These are phyloP conservation scores for Rhynchomys soricoides DNA, from an alignment of 2,113 vertebrate genomes.

Conservation along the genomic window DNA sequence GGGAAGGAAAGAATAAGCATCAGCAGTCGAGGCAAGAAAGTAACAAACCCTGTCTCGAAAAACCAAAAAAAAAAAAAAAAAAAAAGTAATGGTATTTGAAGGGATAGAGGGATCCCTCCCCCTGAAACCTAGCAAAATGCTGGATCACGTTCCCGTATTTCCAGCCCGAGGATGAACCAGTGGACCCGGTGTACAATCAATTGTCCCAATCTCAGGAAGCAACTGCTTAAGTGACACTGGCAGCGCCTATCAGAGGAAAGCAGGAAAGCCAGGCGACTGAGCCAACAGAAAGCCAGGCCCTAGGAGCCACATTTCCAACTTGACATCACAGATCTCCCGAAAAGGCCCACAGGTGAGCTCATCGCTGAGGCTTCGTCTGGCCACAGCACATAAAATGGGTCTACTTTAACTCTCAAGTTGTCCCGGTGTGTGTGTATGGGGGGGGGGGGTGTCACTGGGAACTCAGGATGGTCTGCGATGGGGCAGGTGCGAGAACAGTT, in stretches of 20 bases:
- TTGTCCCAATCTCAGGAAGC: not conserved
- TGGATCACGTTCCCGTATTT: not conserved
- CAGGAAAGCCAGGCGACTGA: not conserved
- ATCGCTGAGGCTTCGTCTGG: not conserved
- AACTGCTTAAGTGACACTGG: not conserved
- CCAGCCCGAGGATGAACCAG: not conserved
- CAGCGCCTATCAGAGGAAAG: not conserved
- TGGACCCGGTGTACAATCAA: not conserved
- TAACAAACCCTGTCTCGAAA: too few relatives aligned
- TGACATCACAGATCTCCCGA: not conserved
- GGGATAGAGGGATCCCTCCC: not conserved
- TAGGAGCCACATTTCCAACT: not conserved
- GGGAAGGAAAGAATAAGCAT: not conserved
- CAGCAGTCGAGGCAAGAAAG: not conserved
- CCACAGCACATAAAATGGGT: not conserved
- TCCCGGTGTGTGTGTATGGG: not conserved
- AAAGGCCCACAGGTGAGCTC: not conserved
- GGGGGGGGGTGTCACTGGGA: not conserved
- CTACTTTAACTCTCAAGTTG: not conserved
- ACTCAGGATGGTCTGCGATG: not conserved
- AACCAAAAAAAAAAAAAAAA: too few relatives aligned
- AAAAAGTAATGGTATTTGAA: not conserved
- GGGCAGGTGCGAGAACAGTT: not conserved
- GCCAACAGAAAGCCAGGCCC: slow-evolving; percentile 10
- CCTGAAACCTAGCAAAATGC: not conserved